Evolutionary conservation across 2,888 invertebrate genomes (phyloP).

Genomic region (Ceraclea dissimilis): DNA sequence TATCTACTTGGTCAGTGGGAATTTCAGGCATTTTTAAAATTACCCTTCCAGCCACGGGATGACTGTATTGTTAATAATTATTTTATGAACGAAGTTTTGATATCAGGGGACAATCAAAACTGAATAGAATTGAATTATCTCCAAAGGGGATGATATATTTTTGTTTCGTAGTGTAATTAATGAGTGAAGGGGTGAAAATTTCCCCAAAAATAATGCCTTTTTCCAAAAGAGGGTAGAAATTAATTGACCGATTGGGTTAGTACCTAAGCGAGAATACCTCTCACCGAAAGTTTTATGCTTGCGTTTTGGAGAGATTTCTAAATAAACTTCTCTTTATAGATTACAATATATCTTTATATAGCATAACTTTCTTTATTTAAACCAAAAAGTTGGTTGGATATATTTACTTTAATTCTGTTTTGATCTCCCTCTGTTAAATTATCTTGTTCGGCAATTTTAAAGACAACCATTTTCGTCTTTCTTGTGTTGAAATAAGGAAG

Average conservation of each 20-base stretch:
- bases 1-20: no score
- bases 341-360: neutral
- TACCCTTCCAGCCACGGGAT: no score
- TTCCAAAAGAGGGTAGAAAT: neutral
- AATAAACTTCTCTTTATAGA: neutral
- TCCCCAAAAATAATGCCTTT: neutral
- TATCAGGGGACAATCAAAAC: no score
- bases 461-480: neutral
- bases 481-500: neutral
- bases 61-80: no score
- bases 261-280: neutral
- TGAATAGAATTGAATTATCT: no score
- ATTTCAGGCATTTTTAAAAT: no score
- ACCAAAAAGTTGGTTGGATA: neutral
- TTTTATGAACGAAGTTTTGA: no score
- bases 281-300: neutral
- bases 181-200: neutral
- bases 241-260: constrained; percentile 1
- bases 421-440: neutral
- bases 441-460: neutral
- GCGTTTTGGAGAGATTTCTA: neutral
- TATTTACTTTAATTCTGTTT: neutral
- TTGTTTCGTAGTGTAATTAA: constrained; percentile 2
- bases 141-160: neutral
- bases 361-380: neutral